A percentile compares a stretch with the other conserved stretches of the same genome.
These are phyloP conservation scores for Xiphorhynchus elegans DNA, from an alignment of 2,113 vertebrate species.

Conservation along the genomic window DNA sequence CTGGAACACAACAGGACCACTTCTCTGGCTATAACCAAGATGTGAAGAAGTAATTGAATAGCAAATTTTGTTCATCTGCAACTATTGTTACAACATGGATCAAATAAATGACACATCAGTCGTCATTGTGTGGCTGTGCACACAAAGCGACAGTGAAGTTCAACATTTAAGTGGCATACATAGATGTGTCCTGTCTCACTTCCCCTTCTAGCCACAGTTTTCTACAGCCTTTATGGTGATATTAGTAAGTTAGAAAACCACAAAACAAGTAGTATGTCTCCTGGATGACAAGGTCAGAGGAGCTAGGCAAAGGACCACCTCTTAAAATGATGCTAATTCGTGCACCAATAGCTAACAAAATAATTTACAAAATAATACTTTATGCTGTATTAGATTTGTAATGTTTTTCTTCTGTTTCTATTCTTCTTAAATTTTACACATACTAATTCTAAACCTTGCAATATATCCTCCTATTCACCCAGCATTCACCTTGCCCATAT, in stretches of 20 bases:
- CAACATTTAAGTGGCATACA: background rate
- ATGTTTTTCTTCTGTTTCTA: background rate
- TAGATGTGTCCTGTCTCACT: background rate
- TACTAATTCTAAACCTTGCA: background rate
- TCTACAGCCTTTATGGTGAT: background rate
- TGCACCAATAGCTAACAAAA: background rate
- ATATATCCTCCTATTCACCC: background rate
- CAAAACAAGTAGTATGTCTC: background rate
- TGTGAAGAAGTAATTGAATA: background rate
- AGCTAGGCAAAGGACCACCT: background rate
- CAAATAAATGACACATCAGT: background rate
- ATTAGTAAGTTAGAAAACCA: background rate
- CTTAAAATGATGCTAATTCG: background rate
- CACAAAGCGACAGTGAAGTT: background rate
- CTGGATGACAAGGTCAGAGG: background rate
- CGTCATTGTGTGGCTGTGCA: background rate
- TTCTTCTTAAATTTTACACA: background rate
- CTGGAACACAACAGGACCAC: background rate
- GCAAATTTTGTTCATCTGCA: background rate
- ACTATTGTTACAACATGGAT: accelerated
- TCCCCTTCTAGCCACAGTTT: background rate
- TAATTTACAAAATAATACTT: background rate
- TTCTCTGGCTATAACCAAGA: background rate
- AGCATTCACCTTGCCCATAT: background rate
- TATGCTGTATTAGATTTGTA: background rate